Conservation (phyloP, 2,797 vertebrate genomes). For the Clamator glandarius region DNA sequence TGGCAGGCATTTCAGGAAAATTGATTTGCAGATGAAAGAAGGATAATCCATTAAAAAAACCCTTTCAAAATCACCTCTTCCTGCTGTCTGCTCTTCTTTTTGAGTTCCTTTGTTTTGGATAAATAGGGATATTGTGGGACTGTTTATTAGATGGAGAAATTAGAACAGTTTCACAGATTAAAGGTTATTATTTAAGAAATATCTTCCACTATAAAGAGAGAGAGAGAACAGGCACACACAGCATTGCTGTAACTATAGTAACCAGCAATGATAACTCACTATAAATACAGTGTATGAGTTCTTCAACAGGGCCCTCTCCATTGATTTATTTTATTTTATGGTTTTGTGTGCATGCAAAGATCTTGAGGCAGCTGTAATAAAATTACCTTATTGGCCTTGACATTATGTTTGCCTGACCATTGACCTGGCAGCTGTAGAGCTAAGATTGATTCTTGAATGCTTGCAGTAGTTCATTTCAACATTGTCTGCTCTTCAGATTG, state of each 20-base stretch:
- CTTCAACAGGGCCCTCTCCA: constrained; percentile 14
- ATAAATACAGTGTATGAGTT: constrained; percentile 35
- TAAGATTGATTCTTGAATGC: not conserved
- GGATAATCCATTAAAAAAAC: not conserved
- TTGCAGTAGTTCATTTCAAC: not conserved
- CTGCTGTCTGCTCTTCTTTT: constrained; percentile 6
- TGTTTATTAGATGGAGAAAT: constrained; percentile 26
- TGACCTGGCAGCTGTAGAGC: constrained; percentile 10
- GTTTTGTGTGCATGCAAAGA: not conserved
- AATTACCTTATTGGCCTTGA: not conserved
- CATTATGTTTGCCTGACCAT: not conserved
- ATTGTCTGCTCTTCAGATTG: not conserved
- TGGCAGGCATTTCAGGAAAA: constrained; percentile 6
- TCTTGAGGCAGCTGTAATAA: not conserved
- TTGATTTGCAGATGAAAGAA: constrained; percentile 17
- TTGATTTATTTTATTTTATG: constrained; percentile 31
- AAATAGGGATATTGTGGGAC: not conserved
- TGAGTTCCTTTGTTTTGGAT: not conserved
- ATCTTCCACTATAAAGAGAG: constrained; percentile 31
- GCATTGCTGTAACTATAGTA: constrained; percentile 66
- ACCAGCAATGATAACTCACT: constrained; percentile 59
- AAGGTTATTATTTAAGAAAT: constrained; percentile 52
- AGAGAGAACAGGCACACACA: constrained; percentile 30
- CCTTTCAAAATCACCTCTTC: not conserved
- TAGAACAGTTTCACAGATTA: constrained; percentile 39